A percentile compares a stretch with the other conserved stretches of the same genome.
phyloP scores from a whole-genome alignment of 2,888 invertebrate species.

The Chaetogeoica ovagalla region DNA sequence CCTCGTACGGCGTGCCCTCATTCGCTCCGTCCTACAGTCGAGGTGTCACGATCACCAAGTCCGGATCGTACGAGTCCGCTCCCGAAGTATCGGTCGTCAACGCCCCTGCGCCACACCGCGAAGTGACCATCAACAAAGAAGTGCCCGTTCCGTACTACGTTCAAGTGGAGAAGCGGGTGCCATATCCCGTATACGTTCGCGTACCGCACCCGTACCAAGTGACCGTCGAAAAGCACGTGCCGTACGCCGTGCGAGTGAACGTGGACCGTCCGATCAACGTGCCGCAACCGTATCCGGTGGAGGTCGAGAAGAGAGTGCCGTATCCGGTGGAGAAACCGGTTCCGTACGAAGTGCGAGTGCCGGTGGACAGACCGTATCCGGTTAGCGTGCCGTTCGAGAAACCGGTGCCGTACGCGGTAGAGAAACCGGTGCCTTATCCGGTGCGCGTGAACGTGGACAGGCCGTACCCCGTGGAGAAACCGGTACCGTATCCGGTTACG shows the following conservation, averaged over 20 bases:
- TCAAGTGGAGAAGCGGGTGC: constrained; percentile 63
- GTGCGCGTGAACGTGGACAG: constrained; percentile 68
- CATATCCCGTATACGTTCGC: constrained; percentile 70
- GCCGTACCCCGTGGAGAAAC: constrained; percentile 74
- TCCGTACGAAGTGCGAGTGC: constrained; percentile 65
- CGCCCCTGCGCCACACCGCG: constrained; percentile 58
- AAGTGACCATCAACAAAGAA: constrained; percentile 72
- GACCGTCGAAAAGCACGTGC: constrained; percentile 63
- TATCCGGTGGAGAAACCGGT: constrained; percentile 59
- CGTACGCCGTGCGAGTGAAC: constrained; percentile 70
- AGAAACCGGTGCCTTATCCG: constrained; percentile 66
- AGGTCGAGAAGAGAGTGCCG: constrained; percentile 56
- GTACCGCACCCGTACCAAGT: constrained; percentile 65
- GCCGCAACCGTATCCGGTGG: constrained; percentile 56
- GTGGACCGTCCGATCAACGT: constrained; percentile 60
- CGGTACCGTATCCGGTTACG: constrained; percentile 76
- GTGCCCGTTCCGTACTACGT: constrained; percentile 77
- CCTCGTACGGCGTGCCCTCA: no score
- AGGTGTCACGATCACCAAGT: constrained; percentile 56
- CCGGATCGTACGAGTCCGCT: constrained; percentile 58
- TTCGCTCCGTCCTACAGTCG: no score
- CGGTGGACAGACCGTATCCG: constrained; percentile 67
- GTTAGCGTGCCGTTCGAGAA: constrained; percentile 62
- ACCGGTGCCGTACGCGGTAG: constrained; percentile 69
- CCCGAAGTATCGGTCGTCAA: constrained; percentile 57